Conservation (phyloP, 92 coral and sea anemone species). For the Bergia puertoricense region DNA sequence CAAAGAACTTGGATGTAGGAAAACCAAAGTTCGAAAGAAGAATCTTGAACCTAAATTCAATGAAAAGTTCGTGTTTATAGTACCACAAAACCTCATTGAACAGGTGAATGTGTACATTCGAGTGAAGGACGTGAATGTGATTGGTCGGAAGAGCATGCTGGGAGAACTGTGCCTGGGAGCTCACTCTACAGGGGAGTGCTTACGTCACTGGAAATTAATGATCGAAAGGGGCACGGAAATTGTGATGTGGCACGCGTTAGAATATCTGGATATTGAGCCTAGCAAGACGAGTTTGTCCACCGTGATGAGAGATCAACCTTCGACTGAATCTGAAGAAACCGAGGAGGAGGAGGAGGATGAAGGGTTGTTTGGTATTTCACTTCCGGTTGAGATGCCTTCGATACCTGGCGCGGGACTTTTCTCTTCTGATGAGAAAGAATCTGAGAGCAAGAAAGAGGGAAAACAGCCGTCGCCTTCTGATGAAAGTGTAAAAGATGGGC, state of each 20-base stretch:
- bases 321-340: conserved; percentile 66
- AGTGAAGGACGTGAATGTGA: conserved; percentile 80
- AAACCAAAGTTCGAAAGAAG: conserved; percentile 79
- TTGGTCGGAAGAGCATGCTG: conserved; percentile 77
- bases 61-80: conserved; percentile 62
- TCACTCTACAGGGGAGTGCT: conserved; percentile 74
- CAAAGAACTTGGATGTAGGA: conserved; percentile 64
- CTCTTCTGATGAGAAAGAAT: conserved; percentile 40
- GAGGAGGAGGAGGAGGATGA: conserved; percentile 79
- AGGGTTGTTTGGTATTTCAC: conserved; percentile 63
- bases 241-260: conserved; percentile 87
- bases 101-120: conserved; percentile 78
- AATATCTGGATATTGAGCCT: conserved; percentile 77
- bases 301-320: conserved; percentile 71
- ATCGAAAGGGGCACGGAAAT: conserved; percentile 69
- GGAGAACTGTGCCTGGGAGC: conserved; percentile 87
- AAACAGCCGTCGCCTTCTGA: background rate
- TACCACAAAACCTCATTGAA: conserved; percentile 69
- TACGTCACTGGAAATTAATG: conserved; percentile 81
- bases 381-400: conserved; percentile 55
- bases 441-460: conserved; percentile 30
- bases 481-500: background rate
- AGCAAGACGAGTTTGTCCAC: conserved; percentile 80
- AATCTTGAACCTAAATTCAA: conserved; percentile 83
- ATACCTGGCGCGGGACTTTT: conserved; percentile 25